A percentile compares a stretch with the other conserved stretches of the same genome.
Conservation (phyloP, 2,888 invertebrate species). For the Tetanocera ferruginea region DNA sequence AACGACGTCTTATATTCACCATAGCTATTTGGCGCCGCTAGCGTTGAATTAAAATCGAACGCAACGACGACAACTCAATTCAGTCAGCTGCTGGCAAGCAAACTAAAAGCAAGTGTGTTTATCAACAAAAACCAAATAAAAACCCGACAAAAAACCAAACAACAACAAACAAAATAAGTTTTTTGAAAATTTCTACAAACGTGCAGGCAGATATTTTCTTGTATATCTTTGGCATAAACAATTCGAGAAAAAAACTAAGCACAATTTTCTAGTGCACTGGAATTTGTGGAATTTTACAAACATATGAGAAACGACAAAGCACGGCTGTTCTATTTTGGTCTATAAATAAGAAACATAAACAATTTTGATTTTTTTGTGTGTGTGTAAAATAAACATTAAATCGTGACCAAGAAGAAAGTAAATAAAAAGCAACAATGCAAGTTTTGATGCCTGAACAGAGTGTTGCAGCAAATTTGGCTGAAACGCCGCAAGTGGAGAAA, state of each 20-base stretch:
- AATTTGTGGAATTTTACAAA: constrained; percentile 35
- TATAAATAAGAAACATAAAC: neutral
- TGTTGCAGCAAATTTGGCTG: neutral
- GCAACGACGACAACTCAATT: neutral
- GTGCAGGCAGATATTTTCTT: neutral
- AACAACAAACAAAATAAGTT: neutral
- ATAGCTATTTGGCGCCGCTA: neutral
- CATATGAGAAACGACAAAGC: neutral
- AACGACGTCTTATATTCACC: neutral
- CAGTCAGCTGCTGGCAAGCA: constrained; percentile 19
- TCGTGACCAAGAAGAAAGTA: neutral
- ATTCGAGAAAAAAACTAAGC: neutral
- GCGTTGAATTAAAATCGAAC: neutral
- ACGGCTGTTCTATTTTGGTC: neutral
- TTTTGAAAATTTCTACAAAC: neutral
- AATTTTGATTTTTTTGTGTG: neutral
- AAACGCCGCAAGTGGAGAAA: constrained; percentile 15
- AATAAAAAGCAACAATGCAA: constrained; percentile 39
- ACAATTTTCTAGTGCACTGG: constrained; percentile 18
- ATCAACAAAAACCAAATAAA: neutral
- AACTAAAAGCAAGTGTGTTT: constrained; percentile 5
- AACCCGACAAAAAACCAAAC: neutral
- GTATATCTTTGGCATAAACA: neutral
- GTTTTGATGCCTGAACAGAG: constrained; percentile 37
- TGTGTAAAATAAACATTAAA: neutral